Percentiles rank a stretch among this genome's conserved stretches.
These are phyloP conservation scores for Clanis bilineata DNA, from an alignment of 2,888 invertebrate genomes.

Conservation along the genomic window DNA sequence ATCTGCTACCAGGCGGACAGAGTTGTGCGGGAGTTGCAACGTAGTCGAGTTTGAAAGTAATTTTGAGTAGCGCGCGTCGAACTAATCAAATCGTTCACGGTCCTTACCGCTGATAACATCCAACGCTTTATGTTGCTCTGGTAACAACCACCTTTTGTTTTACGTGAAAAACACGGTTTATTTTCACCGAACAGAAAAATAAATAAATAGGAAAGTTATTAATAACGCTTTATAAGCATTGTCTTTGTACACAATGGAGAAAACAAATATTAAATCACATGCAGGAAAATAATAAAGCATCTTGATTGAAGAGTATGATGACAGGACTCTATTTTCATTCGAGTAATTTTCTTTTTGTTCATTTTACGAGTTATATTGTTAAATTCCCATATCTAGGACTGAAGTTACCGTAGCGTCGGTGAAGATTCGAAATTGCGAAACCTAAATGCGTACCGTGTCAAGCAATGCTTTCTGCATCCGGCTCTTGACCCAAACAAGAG, in stretches of 20 bases:
- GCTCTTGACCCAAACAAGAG: slow-evolving; percentile 3
- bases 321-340: no score
- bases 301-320: no score
- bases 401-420: neutral
- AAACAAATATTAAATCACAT: no score
- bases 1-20: slow-evolving; percentile 52
- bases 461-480: slow-evolving; percentile 5
- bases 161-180: neutral
- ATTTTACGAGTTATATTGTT: no score
- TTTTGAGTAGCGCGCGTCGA: slow-evolving; percentile 77
- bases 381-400: neutral
- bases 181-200: neutral
- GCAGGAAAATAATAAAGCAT: no score
- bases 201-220: no score
- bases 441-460: slow-evolving; percentile 7
- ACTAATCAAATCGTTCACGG: slow-evolving; percentile 80
- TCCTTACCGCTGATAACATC: slow-evolving; percentile 71
- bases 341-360: no score
- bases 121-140: slow-evolving; percentile 54
- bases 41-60: slow-evolving; percentile 71
- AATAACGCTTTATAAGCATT: no score
- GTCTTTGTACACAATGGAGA: no score
- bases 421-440: slow-evolving; percentile 3
- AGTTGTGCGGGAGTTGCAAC: slow-evolving; percentile 54
- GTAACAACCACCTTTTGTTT: slow-evolving; percentile 37